These are phyloP conservation scores for Polydrusus pterygomalis DNA, from an alignment of 2,888 invertebrate species.

Conservation along the genomic window DNA sequence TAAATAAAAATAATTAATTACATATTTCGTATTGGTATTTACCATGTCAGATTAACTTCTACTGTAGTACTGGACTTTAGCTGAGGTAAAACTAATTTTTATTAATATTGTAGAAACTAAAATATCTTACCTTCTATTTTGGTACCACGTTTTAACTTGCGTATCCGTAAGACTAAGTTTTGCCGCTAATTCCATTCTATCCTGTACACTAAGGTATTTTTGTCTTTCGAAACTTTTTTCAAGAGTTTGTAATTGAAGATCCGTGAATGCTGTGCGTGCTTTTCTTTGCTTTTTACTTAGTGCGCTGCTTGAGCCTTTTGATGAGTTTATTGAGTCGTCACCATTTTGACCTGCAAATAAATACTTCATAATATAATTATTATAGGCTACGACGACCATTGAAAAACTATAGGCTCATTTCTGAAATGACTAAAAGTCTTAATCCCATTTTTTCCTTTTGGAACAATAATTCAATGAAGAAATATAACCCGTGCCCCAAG, in stretches of 20 bases:
- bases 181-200: slow-evolving; percentile 98
- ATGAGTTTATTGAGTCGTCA: slow-evolving; percentile 83
- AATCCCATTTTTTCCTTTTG: too few relatives aligned
- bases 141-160: slow-evolving; percentile 99
- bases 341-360: slow-evolving; percentile 85
- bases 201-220: slow-evolving; percentile 97
- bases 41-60: too few relatives aligned
- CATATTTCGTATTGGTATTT: too few relatives aligned
- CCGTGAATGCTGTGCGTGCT: slow-evolving; percentile 98
- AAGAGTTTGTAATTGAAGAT: slow-evolving; percentile 96
- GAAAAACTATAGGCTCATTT: too few relatives aligned
- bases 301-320: slow-evolving; percentile 73
- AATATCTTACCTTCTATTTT: slow-evolving; percentile 91
- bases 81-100: too few relatives aligned
- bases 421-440: too few relatives aligned
- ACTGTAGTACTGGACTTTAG: too few relatives aligned
- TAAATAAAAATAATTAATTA: too few relatives aligned
- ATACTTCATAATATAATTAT: slow-evolving; percentile 1
- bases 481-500: too few relatives aligned
- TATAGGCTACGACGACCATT: too few relatives aligned
- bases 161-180: slow-evolving; percentile 97
- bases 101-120: neutral
- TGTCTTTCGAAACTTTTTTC: slow-evolving; percentile 98
- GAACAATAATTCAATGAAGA: too few relatives aligned
- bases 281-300: slow-evolving; percentile 96